Evolutionary conservation across 2,113 vertebrate genomes (phyloP), one percentile per base, ranked within the genome.

Genomic region (Cottus gobio): DNA sequence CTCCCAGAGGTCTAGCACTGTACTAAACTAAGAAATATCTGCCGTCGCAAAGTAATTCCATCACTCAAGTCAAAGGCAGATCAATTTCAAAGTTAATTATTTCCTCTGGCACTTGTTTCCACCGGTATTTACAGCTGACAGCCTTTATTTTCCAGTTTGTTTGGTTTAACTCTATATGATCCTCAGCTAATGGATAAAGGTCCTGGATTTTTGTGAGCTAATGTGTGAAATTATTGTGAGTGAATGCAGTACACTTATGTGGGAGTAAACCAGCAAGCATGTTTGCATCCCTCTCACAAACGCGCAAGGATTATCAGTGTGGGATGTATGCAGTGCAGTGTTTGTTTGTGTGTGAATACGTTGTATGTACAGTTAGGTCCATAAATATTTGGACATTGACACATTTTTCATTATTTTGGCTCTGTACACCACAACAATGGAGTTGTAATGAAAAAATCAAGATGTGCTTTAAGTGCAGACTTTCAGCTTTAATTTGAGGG

Each of bases 321-420:
- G 63, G 11, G 48, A 28, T 69, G 61, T 78, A 70, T 63, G 70
- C 61, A 26, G 34, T 36, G 24, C 18, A 34, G 13, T 42, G 66
- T 26, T 52, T 67, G 34, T 75, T 66, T 80, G 79, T 74, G 44
- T 71, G 63, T 71, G 39, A 65, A 26, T 60, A 34, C 52, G 37
- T 26, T 31, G 42, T 42, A 46, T 79, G 52, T 63, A 48, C n/a
- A n/a, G n/a, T n/a, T n/a, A n/a, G n/a, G n/a, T n/a, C n/a, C n/a
- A n/a, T n/a, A n/a, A n/a, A n/a, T n/a, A n/a, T n/a, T n/a, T n/a
- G n/a, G n/a, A n/a, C n/a, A n/a, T n/a, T n/a, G n/a, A n/a, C n/a
- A n/a, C n/a, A n/a, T n/a, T n/a, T n/a, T n/a, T n/a, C n/a, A n/a
- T n/a, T n/a, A n/a, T n/a, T n/a, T n/a, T n/a, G n/a, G n/a, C n/a